These are phyloP conservation scores for Emydocephalus ijimae DNA, from an alignment of 2,113 vertebrate species.

Conservation along the genomic window DNA sequence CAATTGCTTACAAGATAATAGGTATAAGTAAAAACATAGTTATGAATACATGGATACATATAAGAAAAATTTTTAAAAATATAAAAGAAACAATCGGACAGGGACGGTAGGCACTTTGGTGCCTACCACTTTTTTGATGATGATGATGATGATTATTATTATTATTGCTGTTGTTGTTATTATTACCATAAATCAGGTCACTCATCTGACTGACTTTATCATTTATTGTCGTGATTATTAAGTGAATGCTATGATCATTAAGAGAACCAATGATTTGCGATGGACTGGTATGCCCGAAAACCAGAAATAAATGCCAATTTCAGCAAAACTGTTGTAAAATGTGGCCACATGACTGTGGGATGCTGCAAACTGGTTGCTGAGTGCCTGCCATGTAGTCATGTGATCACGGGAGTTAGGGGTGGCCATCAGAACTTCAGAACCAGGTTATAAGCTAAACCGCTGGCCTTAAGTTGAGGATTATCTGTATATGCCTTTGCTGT, in stretches of 20 bases:
- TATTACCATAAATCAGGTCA: not conserved
- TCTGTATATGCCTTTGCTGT: not conserved
- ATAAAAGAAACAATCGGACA: no score
- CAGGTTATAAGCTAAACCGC: not conserved
- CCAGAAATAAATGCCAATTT: not conserved
- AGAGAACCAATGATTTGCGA: not conserved
- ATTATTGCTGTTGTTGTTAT: no score
- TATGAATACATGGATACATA: no score
- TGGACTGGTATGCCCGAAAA: not conserved
- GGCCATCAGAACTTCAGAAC: not conserved
- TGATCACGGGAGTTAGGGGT: not conserved
- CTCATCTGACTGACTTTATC: not conserved
- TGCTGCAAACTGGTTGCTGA: not conserved
- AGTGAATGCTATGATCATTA: not conserved
- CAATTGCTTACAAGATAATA: no score
- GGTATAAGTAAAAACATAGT: no score
- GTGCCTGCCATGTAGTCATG: not conserved
- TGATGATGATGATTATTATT: no score
- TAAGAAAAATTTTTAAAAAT: no score
- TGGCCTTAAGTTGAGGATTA: not conserved
- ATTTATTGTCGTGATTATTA: not conserved
- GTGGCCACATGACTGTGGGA: not conserved
- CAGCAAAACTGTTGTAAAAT: not conserved
- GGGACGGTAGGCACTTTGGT: no score
- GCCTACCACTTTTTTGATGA: no score